Conservation (phyloP, 1,140 invertebrate genomes). For the Acyrthosiphon pisum region DNA sequence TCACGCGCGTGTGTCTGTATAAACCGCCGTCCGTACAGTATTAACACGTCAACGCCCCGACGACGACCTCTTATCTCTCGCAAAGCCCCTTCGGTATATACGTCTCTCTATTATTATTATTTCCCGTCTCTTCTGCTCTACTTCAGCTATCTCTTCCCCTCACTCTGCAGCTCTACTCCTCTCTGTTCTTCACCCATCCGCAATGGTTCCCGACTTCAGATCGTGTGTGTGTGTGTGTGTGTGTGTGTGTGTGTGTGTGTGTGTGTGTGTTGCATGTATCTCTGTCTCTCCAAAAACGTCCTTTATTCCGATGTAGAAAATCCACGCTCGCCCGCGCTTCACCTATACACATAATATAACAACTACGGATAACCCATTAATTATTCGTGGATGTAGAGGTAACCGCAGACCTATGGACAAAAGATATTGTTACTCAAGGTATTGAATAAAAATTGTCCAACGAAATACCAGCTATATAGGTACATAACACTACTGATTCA, state of each 20-base stretch:
- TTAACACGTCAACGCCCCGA: conserved; percentile 49
- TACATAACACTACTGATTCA: neutral
- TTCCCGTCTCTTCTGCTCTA: neutral
- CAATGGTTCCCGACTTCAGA: neutral
- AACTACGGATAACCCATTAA: neutral
- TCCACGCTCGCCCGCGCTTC: too few relatives aligned
- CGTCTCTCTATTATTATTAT: conserved; percentile 1
- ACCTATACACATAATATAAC: neutral
- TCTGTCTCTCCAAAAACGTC: neutral
- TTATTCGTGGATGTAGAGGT: neutral
- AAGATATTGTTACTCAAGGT: neutral
- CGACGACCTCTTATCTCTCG: conserved; percentile 52
- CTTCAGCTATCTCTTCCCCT: neutral
- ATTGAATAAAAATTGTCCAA: neutral
- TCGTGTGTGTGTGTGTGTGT: neutral
- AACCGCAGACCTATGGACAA: neutral
- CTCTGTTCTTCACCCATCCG: neutral
- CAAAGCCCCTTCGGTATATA: neutral
- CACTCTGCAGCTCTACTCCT: neutral
- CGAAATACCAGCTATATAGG: neutral
- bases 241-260: too few relatives aligned
- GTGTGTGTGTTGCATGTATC: neutral
- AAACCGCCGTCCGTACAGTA: neutral
- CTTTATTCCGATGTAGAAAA: conserved; percentile 5
- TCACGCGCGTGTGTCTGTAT: neutral